Conservation (phyloP, 2,797 vertebrate genomes). For the Parambassis ranga region DNA sequence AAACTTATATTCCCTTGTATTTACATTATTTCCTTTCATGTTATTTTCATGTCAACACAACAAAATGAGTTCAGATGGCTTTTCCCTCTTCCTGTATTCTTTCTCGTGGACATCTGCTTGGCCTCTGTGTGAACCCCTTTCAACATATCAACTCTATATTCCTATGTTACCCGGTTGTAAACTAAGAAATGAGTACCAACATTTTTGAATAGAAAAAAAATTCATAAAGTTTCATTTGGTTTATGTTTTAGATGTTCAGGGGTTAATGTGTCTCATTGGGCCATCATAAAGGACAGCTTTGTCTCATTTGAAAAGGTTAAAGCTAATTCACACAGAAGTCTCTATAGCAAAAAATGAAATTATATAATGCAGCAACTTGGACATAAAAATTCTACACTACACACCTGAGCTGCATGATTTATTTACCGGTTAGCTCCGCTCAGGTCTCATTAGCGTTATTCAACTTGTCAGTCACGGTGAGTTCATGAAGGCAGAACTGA, state of each 20-base stretch:
- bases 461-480: constrained; percentile 19
- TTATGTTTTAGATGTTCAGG: too few species aligned
- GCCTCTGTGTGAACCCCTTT: constrained; percentile 11
- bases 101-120: neutral
- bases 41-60: neutral
- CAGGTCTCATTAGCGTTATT: constrained; percentile 32
- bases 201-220: too few species aligned
- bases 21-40: neutral
- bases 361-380: neutral
- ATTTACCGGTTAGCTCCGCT: constrained; percentile 19
- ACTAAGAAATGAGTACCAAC: too few species aligned
- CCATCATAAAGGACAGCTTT: constrained; percentile 10
- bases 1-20: neutral
- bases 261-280: constrained; percentile 13
- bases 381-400: constrained; percentile 11
- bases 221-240: neutral
- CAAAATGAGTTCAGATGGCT: neutral
- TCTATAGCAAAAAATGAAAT: constrained; percentile 3
- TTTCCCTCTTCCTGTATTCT: neutral
- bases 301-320: neutral
- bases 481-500: constrained; percentile 14
- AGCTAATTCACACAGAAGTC: neutral
- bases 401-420: constrained; percentile 33
- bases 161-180: too few species aligned
- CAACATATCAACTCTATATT: too few species aligned